Evolutionary conservation across 2,888 invertebrate genomes (phyloP), one percentile per base, ranked within the genome.

Genomic region (Teleogryllus oceanicus): DNA sequence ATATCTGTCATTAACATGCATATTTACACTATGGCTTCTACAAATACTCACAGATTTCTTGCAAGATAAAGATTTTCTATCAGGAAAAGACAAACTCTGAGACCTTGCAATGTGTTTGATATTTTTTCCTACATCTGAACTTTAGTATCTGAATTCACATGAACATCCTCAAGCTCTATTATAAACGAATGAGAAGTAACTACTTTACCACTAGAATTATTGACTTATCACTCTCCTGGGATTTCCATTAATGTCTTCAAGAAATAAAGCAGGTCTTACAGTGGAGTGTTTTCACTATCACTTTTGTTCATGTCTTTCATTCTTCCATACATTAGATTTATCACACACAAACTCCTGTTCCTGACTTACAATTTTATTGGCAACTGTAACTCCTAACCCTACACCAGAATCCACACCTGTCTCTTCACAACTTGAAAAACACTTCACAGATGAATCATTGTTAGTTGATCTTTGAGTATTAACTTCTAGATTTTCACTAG

Each of bases 91-190:
- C n/a, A 81, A 21, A 75, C 78, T 75, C 12, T 78, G 80, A 50
- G 81, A 81, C 2, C 81, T 75, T 11, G 76, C 37, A 21, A 81
- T 74, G 11, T 75, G 62, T 50, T 80, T 24, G 20, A 74, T 1
- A 24, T 2, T 74, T 21, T 77, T 76, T 21, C n/a, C 11, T 50
- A n/a, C 16, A 74, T 51, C 20, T 49, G 16, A 80, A 62, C 49
- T 76, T 20, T 24, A n/a, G 50, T 50, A 74, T 76, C 21, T 78
- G 49, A 49, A 16, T 74, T 20, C 16, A 78, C 80, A 21, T 74
- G 74, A 79, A 84, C 84, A 20, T 80, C 80, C 81, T 84, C 83
- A 77, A 83, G 80, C 74, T 83, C 83, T 78, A 83, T 83, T 16
- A 81, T 80, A 37, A 83, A 81, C 75, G 84, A 82, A 51, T 81